Evolutionary conservation across 1,140 invertebrate genomes (phyloP), one percentile per base, ranked within the genome.

Genomic region (Scaptomyza hsui): DNA sequence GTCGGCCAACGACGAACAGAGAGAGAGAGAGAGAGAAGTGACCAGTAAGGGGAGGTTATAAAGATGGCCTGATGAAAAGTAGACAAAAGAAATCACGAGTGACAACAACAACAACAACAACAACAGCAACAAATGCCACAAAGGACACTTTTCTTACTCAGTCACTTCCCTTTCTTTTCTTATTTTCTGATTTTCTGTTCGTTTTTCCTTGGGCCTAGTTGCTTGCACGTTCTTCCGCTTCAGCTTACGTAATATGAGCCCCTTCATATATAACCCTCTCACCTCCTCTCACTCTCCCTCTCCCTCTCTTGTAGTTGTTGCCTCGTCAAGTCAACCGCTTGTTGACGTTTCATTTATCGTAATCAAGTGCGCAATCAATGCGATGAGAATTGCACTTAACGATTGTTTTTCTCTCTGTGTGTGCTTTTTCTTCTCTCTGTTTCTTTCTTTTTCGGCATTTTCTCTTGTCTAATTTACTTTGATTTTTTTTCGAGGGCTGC

Each of bases 301-400:
- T 29, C 39, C 5, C 26, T 19, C 19, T 5, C 26, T n/a, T 21
- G 1, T 24, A n/a, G 29, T 19, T 13, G 15, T n/a, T 42, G 56
- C 51, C 57, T 51, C 74, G 56, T 51, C 65, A 35, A 47, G 21
- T 51, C 47, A 35, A 21, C 19, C 39, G 74, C 77, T 81, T 86
- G 81, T 86, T 86, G 81, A 86, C 81, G 81, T 86, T 86, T 86
- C 81, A 86, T 86, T 86, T 86, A 86, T 86, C 81, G 81, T 88
- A 86, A 86, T 86, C 81, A 86, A 86, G 81, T 86, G 81, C 78
- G 81, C 81, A 86, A 86, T 86, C 81, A 86, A 88, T 86, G 81
- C 82, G 82, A 71, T 62, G 77, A 81, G 81, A 78, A 88, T 88
- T 86, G 77, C 82, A 86, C 81, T 86, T 86, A 81, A 72, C 70